Conservation (phyloP, 1,140 invertebrate species). For the Magallana angulata region DNA sequence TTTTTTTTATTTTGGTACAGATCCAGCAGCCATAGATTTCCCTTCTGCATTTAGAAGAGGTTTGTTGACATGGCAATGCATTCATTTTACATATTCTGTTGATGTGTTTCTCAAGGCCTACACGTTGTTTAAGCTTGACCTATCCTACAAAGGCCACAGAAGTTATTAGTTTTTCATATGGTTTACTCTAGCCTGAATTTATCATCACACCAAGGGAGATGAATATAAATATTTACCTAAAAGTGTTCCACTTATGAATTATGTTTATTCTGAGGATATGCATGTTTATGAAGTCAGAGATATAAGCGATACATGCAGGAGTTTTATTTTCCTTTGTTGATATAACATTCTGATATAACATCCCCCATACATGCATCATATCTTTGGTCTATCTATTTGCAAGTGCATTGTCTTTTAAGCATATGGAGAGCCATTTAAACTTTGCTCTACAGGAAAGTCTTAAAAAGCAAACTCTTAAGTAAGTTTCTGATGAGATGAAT, state of each 20-base stretch:
- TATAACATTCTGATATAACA: neutral
- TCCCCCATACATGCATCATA: neutral
- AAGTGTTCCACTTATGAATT: conserved; percentile 18
- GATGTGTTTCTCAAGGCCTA: neutral
- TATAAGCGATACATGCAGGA: conserved; percentile 16
- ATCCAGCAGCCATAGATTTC: too few species aligned
- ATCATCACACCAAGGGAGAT: conserved; percentile 22
- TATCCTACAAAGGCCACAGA: conserved; percentile 9
- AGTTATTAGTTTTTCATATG: conserved; percentile 38
- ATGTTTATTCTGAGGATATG: conserved; percentile 19
- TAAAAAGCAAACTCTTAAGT: too few species aligned
- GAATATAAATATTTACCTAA: conserved; percentile 28
- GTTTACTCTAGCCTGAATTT: conserved; percentile 17
- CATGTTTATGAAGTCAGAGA: conserved; percentile 24
- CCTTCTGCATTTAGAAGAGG: too few species aligned
- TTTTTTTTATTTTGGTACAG: too few species aligned
- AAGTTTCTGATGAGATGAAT: too few species aligned
- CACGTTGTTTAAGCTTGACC: neutral
- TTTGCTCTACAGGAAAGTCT: too few species aligned
- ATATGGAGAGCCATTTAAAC: too few species aligned
- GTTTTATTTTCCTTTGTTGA: conserved; percentile 23
- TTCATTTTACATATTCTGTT: neutral
- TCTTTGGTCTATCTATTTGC: neutral
- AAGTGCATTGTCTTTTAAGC: neutral
- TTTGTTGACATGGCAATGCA: neutral